phyloP scores from a whole-genome alignment of 2,888 invertebrate genomes.

The Meteorus cinctellus region DNA sequence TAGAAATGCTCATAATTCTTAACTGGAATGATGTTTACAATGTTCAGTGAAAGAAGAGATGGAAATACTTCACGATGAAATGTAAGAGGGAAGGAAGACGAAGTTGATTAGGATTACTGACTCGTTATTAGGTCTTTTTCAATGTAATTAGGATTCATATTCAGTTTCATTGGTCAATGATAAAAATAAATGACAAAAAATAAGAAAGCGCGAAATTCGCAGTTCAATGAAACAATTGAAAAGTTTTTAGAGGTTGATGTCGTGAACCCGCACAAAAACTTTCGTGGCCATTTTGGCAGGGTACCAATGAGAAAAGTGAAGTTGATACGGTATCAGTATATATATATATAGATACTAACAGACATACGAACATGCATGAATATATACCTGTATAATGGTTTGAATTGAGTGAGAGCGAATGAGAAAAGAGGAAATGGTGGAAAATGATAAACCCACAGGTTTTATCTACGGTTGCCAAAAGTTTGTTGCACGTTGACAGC shows the following conservation, averaged over 20 bases:
- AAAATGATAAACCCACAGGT: conserved; percentile 37
- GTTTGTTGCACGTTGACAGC: not conserved
- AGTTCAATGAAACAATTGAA: conserved; percentile 30
- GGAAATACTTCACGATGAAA: too few relatives aligned
- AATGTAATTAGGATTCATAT: too few relatives aligned
- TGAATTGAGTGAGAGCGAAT: not conserved
- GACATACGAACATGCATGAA: not conserved
- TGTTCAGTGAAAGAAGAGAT: too few relatives aligned
- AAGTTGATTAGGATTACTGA: too few relatives aligned
- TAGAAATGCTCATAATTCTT: too few relatives aligned
- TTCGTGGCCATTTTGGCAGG: conserved; percentile 51
- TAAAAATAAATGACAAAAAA: not conserved
- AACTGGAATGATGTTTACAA: too few relatives aligned
- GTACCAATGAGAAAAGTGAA: conserved; percentile 45
- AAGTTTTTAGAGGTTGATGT: conserved; percentile 31
- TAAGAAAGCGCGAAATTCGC: not conserved
- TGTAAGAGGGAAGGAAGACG: too few relatives aligned
- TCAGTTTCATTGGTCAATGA: not conserved
- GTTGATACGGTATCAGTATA: conserved; percentile 12
- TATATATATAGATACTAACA: not conserved
- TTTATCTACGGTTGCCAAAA: conserved; percentile 36
- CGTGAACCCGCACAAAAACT: conserved; percentile 48
- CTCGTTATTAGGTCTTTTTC: too few relatives aligned
- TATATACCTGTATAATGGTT: conserved; percentile 8
- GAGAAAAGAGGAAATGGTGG: conserved; percentile 27